These are phyloP conservation scores for Callyntrura sp. DNA, from an alignment of 2,888 invertebrate genomes.

Conservation along the genomic window DNA sequence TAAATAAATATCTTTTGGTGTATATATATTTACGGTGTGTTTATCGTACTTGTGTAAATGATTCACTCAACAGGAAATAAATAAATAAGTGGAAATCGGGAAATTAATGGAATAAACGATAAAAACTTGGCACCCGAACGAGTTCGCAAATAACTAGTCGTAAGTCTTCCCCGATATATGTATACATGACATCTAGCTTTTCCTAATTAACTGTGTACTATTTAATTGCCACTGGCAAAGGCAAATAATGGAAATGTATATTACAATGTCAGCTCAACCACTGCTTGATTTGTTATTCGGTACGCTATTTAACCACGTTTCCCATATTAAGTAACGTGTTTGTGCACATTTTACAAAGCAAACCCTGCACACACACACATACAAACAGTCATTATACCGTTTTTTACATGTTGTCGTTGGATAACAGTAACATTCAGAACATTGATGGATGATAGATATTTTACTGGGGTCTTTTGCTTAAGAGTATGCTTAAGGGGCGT, in stretches of 20 bases:
- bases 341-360: too few relatives aligned
- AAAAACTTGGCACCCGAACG: neutral
- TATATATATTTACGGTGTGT: neutral
- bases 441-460: too few relatives aligned
- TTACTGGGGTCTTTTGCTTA: neutral
- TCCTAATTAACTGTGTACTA: conserved; percentile 25
- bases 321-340: too few relatives aligned
- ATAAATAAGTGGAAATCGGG: conserved; percentile 21
- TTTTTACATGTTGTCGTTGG: neutral
- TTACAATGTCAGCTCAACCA: too few relatives aligned
- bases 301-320: too few relatives aligned
- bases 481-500: neutral
- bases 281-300: too few relatives aligned
- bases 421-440: too few relatives aligned
- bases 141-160: neutral
- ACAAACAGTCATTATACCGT: neutral
- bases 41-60: neutral
- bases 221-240: conserved; percentile 10
- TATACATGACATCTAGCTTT: conserved; percentile 12
- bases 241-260: too few relatives aligned
- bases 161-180: neutral
- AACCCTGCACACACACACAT: neutral
- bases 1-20: too few relatives aligned
- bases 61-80: neutral
- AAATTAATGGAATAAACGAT: conserved; percentile 22